phyloP scores from a whole-genome alignment of 2,888 invertebrate species.

The Epistrophella euchroma region DNA sequence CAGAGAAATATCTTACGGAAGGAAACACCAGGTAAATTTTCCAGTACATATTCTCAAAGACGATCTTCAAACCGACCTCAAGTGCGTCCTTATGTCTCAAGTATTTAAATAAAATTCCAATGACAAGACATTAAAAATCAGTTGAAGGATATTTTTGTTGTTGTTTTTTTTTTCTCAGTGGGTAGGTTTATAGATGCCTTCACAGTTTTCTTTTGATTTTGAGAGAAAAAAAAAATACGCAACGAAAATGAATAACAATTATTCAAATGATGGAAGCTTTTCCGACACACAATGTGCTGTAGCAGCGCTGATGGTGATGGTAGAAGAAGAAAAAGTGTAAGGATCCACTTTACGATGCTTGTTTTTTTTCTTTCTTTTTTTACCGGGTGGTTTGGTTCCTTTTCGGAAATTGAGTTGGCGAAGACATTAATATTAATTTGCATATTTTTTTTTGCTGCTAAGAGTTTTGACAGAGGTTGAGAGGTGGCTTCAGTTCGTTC shows the following conservation, averaged over 20 bases:
- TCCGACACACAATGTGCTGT: background rate
- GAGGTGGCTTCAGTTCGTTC: slow-evolving; percentile 2
- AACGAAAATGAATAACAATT: slow-evolving; percentile 75
- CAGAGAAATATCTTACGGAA: slow-evolving; percentile 58
- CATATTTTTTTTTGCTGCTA: slow-evolving; percentile 66
- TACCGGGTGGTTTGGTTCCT: slow-evolving; percentile 45
- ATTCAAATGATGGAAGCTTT: slow-evolving; percentile 72
- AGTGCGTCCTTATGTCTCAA: slow-evolving; percentile 53
- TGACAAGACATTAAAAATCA: slow-evolving; percentile 73
- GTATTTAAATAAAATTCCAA: slow-evolving; percentile 69
- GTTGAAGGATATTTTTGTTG: slow-evolving; percentile 62
- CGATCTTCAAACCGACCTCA: slow-evolving; percentile 11
- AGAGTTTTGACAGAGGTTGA: slow-evolving; percentile 34
- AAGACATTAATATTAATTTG: slow-evolving; percentile 75
- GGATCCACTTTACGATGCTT: slow-evolving; percentile 56
- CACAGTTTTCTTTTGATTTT: slow-evolving; percentile 29
- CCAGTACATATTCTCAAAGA: slow-evolving; percentile 21
- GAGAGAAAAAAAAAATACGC: slow-evolving; percentile 33
- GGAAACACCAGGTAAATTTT: slow-evolving; percentile 61
- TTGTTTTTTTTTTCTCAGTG: background rate
- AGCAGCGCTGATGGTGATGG: background rate
- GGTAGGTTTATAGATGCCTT: background rate
- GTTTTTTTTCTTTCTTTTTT: background rate
- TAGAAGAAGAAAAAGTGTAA: slow-evolving; percentile 18
- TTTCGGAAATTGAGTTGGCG: slow-evolving; percentile 68